These are phyloP conservation scores for Drosophila pseudoananassae DNA, from an alignment of 1,140 invertebrate genomes.

Conservation along the genomic window DNA sequence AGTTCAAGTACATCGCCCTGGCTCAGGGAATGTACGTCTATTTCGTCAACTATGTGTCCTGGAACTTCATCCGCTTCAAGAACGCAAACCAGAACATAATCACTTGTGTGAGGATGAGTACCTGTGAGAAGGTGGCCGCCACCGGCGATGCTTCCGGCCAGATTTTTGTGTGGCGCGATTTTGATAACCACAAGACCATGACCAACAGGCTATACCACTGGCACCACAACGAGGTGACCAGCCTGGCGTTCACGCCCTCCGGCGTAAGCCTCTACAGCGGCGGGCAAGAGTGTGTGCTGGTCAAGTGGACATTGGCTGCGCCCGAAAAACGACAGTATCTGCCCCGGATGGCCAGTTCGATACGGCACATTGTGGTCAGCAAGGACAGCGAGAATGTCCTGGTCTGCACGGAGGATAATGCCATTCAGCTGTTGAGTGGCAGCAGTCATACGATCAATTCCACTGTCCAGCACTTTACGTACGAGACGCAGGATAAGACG, in stretches of 20 bases:
- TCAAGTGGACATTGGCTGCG: conserved; percentile 89
- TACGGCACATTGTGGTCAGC: conserved; percentile 88
- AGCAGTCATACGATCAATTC: conserved; percentile 86
- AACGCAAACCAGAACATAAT: conserved; percentile 84
- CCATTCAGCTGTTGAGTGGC: conserved; percentile 88
- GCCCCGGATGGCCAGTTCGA: conserved; percentile 89
- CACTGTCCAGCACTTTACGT: conserved; percentile 89
- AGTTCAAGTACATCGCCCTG: conserved; percentile 76
- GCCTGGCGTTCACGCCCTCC: conserved; percentile 88
- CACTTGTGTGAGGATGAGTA: conserved; percentile 90
- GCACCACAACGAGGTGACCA: conserved; percentile 90
- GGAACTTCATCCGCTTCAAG: conserved; percentile 64
- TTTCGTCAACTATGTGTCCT: conserved; percentile 77
- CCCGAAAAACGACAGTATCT: conserved; percentile 87
- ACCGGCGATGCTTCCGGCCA: conserved; percentile 89
- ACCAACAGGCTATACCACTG: conserved; percentile 87
- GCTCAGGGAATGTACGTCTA: conserved; percentile 73
- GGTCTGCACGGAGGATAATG: conserved; percentile 90
- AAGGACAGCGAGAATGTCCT: conserved; percentile 88
- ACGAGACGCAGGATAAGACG: conserved; percentile 85
- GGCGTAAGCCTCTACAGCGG: conserved; percentile 90
- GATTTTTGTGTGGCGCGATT: conserved; percentile 88
- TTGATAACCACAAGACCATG: conserved; percentile 54
- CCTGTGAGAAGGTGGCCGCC: conserved; percentile 87
- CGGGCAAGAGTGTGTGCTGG: conserved; percentile 91